Conservation (phyloP, 2,797 vertebrate genomes). For the Phoebastria nigripes region DNA sequence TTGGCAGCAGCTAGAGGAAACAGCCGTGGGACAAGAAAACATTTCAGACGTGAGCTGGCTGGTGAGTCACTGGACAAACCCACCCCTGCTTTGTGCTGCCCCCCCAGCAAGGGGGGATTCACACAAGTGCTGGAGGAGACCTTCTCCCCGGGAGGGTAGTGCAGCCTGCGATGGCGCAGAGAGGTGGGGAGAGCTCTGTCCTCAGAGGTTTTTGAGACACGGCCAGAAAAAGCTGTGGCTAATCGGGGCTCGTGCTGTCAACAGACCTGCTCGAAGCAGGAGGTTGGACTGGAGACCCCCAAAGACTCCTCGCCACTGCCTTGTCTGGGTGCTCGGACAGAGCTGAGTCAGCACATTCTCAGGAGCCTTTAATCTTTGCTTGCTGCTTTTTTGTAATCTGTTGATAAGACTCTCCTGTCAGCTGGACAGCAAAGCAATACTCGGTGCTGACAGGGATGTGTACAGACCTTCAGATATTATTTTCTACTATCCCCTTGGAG, state of each 20-base stretch:
- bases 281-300: neutral
- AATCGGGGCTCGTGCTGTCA: accelerated
- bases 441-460: neutral
- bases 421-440: neutral
- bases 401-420: accelerated
- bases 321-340: accelerated
- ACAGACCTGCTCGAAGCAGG: neutral
- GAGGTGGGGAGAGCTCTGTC: neutral
- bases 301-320: accelerated
- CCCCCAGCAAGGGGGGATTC: accelerated
- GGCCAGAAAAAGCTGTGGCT: neutral
- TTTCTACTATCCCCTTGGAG: neutral
- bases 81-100: too few relatives aligned
- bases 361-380: neutral
- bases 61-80: neutral
- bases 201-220: accelerated
- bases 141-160: accelerated
- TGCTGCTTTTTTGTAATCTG: neutral
- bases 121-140: neutral
- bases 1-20: neutral
- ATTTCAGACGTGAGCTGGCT: neutral
- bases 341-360: neutral
- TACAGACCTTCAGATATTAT: neutral
- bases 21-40: neutral
- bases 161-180: accelerated